A percentile compares a stretch with the other conserved stretches of the same genome.
Evolutionary conservation across 2,113 vertebrate genomes (phyloP).

Genomic region (Dinomys branickii): DNA sequence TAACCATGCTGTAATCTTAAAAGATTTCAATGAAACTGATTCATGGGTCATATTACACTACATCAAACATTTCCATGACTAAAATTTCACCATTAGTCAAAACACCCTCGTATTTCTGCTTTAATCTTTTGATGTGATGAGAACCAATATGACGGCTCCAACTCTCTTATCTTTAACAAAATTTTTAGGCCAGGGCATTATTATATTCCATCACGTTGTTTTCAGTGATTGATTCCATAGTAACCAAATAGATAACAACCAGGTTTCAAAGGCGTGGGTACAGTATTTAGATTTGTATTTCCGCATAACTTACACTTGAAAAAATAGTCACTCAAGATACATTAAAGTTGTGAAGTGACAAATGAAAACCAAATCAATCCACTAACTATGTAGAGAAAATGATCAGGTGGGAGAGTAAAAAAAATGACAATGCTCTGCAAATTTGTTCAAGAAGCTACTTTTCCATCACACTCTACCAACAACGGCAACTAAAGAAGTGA

Average conservation of each 20-base stretch:
- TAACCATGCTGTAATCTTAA: background rate
- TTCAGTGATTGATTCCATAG: conserved; percentile 51
- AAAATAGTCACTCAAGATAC: background rate
- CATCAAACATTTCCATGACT: background rate
- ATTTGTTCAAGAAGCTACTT: background rate
- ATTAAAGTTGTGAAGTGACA: background rate
- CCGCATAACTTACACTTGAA: background rate
- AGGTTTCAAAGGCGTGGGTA: background rate
- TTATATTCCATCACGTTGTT: background rate
- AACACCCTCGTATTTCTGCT: background rate
- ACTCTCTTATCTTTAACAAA: background rate
- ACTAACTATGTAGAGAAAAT: background rate
- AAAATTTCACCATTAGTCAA: conserved; percentile 42
- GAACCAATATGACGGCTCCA: background rate
- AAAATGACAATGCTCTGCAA: background rate
- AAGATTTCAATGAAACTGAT: conserved; percentile 44
- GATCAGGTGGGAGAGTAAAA: background rate
- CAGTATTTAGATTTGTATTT: background rate
- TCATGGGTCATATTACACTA: conserved; percentile 26
- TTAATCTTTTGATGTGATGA: conserved; percentile 20
- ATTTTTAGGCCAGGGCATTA: background rate
- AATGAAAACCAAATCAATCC: conserved; percentile 7
- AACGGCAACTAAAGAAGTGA: background rate
- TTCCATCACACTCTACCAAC: background rate
- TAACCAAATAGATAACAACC: background rate